Evolutionary conservation across 2,797 vertebrate species (phyloP).

Genomic region (Chloroceryle amazona): DNA sequence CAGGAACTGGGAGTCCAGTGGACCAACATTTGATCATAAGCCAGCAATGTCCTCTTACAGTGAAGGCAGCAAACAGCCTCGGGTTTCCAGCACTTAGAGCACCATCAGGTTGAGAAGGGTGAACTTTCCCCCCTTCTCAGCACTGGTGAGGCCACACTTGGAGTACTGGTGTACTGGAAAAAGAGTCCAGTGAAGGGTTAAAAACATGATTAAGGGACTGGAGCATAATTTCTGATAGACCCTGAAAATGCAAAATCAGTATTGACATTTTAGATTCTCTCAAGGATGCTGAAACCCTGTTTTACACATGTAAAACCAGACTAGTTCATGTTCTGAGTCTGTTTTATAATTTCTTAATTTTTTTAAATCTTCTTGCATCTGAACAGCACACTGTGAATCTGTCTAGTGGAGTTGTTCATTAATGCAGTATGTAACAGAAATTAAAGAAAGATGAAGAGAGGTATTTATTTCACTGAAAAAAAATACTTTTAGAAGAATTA

Average conservation of each 20-base stretch:
- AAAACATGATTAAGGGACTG: background rate
- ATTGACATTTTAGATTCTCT: background rate
- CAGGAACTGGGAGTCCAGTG: background rate
- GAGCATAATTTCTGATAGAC: background rate
- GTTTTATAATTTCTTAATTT: background rate
- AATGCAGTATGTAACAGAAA: background rate
- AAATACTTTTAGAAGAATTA: background rate
- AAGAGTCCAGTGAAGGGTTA: background rate
- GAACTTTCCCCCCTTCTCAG: background rate
- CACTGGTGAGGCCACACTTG: background rate
- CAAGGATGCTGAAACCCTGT: background rate
- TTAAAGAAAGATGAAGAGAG: background rate
- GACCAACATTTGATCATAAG: background rate
- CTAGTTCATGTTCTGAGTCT: background rate
- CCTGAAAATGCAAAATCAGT: background rate
- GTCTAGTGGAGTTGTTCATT: background rate
- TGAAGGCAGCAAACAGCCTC: background rate
- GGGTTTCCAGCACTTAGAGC: background rate
- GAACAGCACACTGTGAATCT: background rate
- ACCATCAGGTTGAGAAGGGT: background rate
- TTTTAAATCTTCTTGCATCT: background rate
- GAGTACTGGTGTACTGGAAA: background rate
- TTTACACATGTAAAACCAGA: background rate
- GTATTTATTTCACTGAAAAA: background rate
- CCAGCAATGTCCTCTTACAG: background rate